Base-by-base conservation (phyloP, 2,888 invertebrate species). In the Endotricha flammealis region DNA sequence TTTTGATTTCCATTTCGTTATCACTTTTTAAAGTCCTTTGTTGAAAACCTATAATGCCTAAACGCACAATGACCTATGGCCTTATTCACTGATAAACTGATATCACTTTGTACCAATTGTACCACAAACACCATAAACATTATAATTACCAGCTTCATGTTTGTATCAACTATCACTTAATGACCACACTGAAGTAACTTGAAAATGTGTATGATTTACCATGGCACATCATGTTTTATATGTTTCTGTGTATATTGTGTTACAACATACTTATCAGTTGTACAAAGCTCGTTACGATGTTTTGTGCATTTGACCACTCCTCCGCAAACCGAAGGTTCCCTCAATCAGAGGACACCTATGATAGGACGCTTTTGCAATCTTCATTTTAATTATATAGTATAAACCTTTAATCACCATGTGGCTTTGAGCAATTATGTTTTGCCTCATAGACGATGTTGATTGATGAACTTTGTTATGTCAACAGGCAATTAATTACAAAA, bases 181-280 rank as follows among this genome's bases (percentile, higher is more conserved):
- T 20, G n/a, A 2, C n/a, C 20, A 20, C 20, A n/a, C 50, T 54
- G 54, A 56, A 53, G 48, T 57, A 55, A 64, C 57, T 65, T 54
- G 53, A 59, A 34, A 65, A 57, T 75, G 56, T 75, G 75, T 56
- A 60, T 64, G 64, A 53, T 55, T 58, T 52, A 54, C 59, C 60
- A 60, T 47, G 59, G 57, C 54, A 60, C 57, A 69, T 51, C 64
- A 62, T 66, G 64, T 74, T 79, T 66, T 80, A 80, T 79, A 80
- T 67, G 68, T 65, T 72, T 63, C 55, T 53, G 58, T 53, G 58
- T 61, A 64, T 72, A 74, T 72, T 59, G 55, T 57, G 65, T 80
- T 80, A 57, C 80, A 64, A 72, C 76, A 80, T 44, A 50, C 39
- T 57, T 65, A 66, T 66, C 67, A 66, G 66, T 64, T 60, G 67